These are phyloP conservation scores for Pristionchus maxplancki DNA, from an alignment of 2,888 invertebrate species.

Conservation along the genomic window DNA sequence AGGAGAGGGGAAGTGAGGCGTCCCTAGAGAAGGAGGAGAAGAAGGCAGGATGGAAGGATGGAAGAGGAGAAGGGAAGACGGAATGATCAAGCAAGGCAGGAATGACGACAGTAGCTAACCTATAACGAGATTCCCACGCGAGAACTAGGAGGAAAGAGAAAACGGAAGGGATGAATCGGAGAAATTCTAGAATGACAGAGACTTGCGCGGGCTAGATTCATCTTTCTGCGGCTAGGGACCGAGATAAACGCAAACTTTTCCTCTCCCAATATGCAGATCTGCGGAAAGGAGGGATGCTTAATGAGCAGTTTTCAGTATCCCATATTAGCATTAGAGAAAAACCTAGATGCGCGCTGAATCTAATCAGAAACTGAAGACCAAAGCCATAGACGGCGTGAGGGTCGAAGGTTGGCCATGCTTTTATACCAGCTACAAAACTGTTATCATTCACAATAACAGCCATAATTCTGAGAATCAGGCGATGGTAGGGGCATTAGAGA, in stretches of 20 bases:
- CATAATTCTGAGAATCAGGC: not conserved
- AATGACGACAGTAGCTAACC: constrained; percentile 13
- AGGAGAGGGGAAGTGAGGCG: not conserved
- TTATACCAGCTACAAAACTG: not conserved
- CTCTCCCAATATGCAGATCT: too few species aligned
- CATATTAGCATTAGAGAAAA: too few species aligned
- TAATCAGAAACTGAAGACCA: too few species aligned
- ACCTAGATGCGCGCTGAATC: too few species aligned
- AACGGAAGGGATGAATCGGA: not conserved
- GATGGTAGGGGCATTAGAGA: not conserved
- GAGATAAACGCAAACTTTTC: too few species aligned
- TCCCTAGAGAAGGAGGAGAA: constrained; percentile 40
- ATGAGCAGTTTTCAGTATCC: too few species aligned
- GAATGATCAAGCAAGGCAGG: constrained; percentile 33
- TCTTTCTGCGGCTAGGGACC: too few species aligned
- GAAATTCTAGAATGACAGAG: not conserved
- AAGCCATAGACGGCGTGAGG: too few species aligned
- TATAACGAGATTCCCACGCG: constrained; percentile 15
- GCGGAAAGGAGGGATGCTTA: too few species aligned
- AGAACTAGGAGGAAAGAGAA: not conserved
- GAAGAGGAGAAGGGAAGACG: not conserved
- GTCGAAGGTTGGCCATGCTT: too few species aligned
- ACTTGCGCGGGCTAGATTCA: not conserved
- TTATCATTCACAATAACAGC: not conserved
- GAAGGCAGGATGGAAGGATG: not conserved